Percentiles rank a stretch among this genome's conserved stretches.
These are phyloP conservation scores for Mystacornis crossleyi DNA, from an alignment of 2,113 vertebrate species.

Conservation along the genomic window DNA sequence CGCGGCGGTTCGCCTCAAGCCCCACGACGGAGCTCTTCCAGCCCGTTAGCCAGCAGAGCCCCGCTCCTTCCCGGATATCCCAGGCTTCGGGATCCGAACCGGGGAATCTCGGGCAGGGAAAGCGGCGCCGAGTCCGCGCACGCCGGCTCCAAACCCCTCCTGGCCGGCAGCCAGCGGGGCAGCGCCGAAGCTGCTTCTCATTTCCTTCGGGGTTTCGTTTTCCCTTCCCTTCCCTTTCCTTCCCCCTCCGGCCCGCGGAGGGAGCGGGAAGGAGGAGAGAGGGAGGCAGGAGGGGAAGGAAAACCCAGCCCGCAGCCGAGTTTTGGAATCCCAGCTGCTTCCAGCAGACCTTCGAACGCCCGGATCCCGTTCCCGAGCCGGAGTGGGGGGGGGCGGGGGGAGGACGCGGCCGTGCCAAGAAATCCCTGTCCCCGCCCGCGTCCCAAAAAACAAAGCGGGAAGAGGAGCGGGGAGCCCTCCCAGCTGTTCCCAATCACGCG, in stretches of 20 bases:
- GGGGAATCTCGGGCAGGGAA: no score
- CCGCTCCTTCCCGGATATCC: neutral
- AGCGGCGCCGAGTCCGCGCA: no score
- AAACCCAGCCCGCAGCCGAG: neutral
- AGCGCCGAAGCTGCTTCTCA: neutral
- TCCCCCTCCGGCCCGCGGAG: neutral
- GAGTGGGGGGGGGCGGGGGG: neutral
- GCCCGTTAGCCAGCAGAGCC: neutral
- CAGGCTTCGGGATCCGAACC: neutral
- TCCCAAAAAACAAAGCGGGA: neutral
- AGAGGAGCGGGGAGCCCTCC: neutral
- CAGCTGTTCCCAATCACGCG: conserved; percentile 30
- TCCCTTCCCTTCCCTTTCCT: neutral
- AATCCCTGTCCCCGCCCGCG: neutral
- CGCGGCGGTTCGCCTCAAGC: neutral
- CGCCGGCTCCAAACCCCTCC: neutral
- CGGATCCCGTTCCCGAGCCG: neutral
- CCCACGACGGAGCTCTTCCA: neutral
- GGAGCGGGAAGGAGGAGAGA: neutral
- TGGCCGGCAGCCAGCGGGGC: neutral
- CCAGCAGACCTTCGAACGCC: neutral
- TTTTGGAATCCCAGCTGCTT: neutral
- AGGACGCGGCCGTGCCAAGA: neutral
- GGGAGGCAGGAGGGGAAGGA: neutral
- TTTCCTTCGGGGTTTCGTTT: neutral